A percentile compares a stretch with the other conserved stretches of the same genome.
Conservation (phyloP, 2,888 invertebrate genomes). For the Metopia argyrocephala region DNA sequence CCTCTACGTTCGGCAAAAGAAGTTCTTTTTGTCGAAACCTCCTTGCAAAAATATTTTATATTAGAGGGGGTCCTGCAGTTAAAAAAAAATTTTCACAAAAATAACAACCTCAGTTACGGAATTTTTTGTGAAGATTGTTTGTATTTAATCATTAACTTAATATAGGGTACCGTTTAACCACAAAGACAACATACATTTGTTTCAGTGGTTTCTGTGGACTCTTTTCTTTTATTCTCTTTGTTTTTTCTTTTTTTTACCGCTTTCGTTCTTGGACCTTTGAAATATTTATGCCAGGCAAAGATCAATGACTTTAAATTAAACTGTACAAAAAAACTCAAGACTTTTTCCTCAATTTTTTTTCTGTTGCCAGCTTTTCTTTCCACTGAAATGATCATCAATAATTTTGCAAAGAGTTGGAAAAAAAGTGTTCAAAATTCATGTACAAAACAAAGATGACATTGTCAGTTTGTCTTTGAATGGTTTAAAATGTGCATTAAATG, state of each 20-base stretch:
- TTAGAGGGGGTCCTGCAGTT: too few species aligned
- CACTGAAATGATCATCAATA: not conserved
- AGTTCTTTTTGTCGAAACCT: too few species aligned
- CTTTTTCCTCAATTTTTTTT: not conserved
- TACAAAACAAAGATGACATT: slow-evolving; percentile 51
- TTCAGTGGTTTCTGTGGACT: not conserved
- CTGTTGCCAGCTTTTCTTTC: not conserved
- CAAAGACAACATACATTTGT: not conserved
- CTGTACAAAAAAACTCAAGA: slow-evolving; percentile 10
- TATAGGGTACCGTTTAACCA: slow-evolving; percentile 9
- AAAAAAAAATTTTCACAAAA: too few species aligned
- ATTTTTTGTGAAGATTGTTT: too few species aligned
- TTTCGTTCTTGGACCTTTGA: slow-evolving; percentile 38
- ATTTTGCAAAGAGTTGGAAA: not conserved
- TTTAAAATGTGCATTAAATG: slow-evolving; percentile 6
- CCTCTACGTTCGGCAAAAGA: too few species aligned
- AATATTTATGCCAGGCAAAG: slow-evolving; percentile 58
- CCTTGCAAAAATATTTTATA: too few species aligned
- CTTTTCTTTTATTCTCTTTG: slow-evolving; percentile 1
- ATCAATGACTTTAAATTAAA: slow-evolving; percentile 62
- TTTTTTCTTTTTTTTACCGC: not conserved
- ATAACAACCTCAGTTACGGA: too few species aligned
- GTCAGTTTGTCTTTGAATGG: slow-evolving; percentile 16
- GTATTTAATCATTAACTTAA: not conserved
- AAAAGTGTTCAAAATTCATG: too few species aligned